Evolutionary conservation across 1,140 invertebrate genomes (phyloP).

Genomic region (Venustaconcha ellipsiformis): DNA sequence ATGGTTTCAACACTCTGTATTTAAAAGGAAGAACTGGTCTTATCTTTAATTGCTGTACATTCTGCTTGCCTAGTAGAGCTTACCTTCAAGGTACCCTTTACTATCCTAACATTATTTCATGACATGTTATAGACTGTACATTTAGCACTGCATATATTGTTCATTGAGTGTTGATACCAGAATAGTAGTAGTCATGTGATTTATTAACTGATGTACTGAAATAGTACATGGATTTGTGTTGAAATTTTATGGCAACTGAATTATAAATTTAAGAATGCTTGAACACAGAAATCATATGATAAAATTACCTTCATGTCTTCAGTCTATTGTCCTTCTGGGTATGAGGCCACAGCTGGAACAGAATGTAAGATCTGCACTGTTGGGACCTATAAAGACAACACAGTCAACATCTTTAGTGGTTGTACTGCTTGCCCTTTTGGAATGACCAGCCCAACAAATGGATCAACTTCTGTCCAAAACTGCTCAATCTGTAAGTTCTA

Average conservation of each 20-base stretch:
- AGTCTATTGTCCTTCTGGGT: conserved; percentile 28
- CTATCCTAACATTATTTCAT: no score
- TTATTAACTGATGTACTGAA: no score
- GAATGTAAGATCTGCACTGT: conserved; percentile 3
- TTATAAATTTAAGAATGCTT: not conserved
- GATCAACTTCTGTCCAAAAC: not conserved
- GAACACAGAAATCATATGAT: not conserved
- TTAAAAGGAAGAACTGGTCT: no score
- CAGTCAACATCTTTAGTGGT: not conserved
- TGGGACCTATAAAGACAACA: conserved; percentile 21
- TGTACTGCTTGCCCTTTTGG: conserved; percentile 5
- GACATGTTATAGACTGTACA: no score
- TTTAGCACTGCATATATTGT: no score
- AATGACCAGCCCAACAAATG: not conserved
- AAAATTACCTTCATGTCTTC: not conserved
- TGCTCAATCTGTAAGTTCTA: conserved; percentile 19
- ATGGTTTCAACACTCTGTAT: no score
- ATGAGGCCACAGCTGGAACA: not conserved
- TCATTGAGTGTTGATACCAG: no score
- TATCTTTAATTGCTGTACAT: no score
- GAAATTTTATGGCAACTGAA: not conserved
- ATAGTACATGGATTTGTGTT: no score
- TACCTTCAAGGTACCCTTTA: no score
- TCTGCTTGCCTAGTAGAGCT: no score
- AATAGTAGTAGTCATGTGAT: no score